A percentile compares a stretch with the other conserved stretches of the same genome.
Conservation (phyloP, 2,797 vertebrate genomes). For the Pangasius sanitwongsei region DNA sequence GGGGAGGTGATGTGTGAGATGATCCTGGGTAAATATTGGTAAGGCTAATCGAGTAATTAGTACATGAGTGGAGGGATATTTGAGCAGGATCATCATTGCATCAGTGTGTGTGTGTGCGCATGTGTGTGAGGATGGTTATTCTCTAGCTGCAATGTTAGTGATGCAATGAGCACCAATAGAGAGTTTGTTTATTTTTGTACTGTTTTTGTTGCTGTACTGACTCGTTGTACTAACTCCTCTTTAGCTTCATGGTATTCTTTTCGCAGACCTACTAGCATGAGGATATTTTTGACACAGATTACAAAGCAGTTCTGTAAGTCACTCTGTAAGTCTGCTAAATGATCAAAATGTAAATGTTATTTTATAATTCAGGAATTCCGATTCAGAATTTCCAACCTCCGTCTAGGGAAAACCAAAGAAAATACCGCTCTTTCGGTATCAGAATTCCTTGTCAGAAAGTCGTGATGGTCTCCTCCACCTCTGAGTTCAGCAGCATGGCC, state of each 20-base stretch:
- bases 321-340: not conserved
- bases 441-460: not conserved
- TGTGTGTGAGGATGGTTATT: not conserved
- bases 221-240: not conserved
- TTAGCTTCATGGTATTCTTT: not conserved
- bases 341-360: not conserved
- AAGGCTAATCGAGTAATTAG: conserved; percentile 70
- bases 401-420: not conserved
- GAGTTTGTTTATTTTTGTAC: not conserved
- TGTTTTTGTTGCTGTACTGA: not conserved
- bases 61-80: conserved; percentile 61
- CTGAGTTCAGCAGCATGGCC: not conserved
- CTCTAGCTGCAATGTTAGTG: not conserved
- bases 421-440: not conserved
- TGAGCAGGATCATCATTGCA: conserved; percentile 43
- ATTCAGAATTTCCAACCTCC: not conserved
- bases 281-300: not conserved
- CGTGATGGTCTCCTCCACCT: not conserved
- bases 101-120: not conserved
- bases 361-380: too few species aligned
- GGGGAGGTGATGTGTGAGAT: conserved; percentile 48
- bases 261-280: not conserved
- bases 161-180: not conserved
- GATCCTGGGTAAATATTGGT: conserved; percentile 68
- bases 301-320: not conserved